Evolutionary conservation across 2,113 vertebrate genomes (phyloP).

Genomic region (Indicator maculatus): DNA sequence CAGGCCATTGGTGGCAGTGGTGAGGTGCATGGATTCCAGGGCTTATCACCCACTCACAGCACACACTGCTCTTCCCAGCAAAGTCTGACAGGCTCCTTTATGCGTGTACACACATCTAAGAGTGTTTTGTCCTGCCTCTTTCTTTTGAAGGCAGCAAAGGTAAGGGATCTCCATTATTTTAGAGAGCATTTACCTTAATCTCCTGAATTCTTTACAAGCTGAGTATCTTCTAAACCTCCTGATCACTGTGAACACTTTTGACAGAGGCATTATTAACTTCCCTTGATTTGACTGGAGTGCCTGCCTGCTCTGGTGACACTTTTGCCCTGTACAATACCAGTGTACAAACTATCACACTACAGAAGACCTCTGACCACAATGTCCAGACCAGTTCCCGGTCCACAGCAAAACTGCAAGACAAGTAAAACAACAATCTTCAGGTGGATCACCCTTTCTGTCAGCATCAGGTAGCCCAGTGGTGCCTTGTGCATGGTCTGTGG

Average conservation of each 20-base stretch:
- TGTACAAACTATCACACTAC: background rate
- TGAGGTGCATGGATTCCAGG: background rate
- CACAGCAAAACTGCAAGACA: background rate
- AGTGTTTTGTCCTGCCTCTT: background rate
- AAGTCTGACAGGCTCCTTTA: background rate
- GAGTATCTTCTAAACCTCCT: background rate
- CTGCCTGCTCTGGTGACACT: background rate
- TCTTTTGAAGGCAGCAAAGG: background rate
- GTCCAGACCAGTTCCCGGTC: background rate
- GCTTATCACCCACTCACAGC: background rate
- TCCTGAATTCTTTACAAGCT: background rate
- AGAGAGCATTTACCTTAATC: background rate
- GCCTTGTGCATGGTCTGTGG: background rate
- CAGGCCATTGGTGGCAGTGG: background rate
- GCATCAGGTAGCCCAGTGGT: background rate
- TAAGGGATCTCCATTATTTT: background rate
- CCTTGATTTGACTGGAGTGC: background rate
- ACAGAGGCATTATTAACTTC: background rate
- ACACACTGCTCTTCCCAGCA: background rate
- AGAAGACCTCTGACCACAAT: background rate
- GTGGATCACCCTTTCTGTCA: background rate
- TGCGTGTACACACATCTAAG: background rate
- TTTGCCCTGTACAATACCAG: background rate
- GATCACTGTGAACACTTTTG: background rate
- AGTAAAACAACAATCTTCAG: conserved; percentile 27